These are phyloP conservation scores for Popillia japonica DNA, from an alignment of 1,140 invertebrate genomes.

Conservation along the genomic window DNA sequence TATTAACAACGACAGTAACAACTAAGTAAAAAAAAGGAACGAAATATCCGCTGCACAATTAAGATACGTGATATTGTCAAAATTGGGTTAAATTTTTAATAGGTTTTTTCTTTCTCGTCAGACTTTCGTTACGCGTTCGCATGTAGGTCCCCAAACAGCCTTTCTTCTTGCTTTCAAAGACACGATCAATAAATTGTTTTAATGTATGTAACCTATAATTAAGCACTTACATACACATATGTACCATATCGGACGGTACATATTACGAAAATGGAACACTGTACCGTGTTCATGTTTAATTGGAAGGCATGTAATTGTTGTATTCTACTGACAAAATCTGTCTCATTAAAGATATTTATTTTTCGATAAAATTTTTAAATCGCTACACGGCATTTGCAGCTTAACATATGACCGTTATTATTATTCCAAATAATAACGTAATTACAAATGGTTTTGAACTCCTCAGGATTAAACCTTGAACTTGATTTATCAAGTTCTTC, in stretches of 20 bases:
- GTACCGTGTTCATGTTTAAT: background rate
- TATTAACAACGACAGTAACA: too few relatives aligned
- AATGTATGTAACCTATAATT: background rate
- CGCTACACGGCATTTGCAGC: too few relatives aligned
- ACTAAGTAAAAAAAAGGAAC: too few relatives aligned
- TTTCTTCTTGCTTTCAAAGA: background rate
- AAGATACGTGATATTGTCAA: constrained; percentile 1
- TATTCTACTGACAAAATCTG: too few relatives aligned
- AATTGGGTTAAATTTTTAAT: constrained; percentile 12
- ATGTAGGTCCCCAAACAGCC: background rate
- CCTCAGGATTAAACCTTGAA: too few relatives aligned
- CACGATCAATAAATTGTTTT: background rate
- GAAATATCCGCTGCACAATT: background rate
- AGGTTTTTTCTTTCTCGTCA: background rate
- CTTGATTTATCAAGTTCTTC: too few relatives aligned
- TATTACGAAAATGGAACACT: background rate
- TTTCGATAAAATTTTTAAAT: too few relatives aligned
- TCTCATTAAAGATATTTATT: too few relatives aligned
- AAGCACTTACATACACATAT: background rate
- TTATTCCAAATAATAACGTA: too few relatives aligned
- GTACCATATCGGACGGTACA: too few relatives aligned
- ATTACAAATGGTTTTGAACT: too few relatives aligned
- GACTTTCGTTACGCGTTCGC: background rate
- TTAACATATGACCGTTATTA: too few relatives aligned
- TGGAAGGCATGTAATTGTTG: background rate